Conservation (phyloP, 64 coral and sea anemone genomes). For the Pachyseris speciosa region DNA sequence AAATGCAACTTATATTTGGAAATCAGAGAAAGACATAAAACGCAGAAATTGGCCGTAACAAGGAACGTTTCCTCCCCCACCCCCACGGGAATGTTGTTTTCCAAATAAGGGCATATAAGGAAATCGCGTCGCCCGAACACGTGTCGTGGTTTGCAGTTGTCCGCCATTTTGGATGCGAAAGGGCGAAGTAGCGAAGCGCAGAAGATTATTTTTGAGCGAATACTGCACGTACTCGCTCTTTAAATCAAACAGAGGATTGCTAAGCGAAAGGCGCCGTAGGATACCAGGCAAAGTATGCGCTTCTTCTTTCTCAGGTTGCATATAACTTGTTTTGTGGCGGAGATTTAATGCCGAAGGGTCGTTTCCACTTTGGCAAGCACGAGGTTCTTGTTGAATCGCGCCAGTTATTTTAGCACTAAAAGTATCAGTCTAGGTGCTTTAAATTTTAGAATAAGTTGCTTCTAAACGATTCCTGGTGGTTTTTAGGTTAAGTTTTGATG, state of each 20-base stretch:
- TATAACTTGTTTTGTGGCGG: background rate
- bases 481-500: no score
- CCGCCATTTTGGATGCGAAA: conserved; percentile 13
- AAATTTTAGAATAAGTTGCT: background rate
- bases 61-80: background rate
- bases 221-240: conserved; percentile 44
- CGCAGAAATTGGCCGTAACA: background rate
- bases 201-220: background rate
- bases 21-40: no score
- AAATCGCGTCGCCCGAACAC: background rate
- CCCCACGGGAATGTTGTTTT: background rate
- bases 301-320: conserved; percentile 41
- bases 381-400: background rate
- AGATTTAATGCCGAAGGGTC: background rate
- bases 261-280: conserved; percentile 79
- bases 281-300: conserved; percentile 91
- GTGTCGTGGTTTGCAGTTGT: background rate
- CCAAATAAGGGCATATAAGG: conserved; percentile 15
- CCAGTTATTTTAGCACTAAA: background rate
- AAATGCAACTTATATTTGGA: no score
- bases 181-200: background rate
- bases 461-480: background rate
- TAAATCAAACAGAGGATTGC: conserved; percentile 45
- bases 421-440: background rate
- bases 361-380: background rate